These are phyloP conservation scores for Pachypanchax playfairii DNA, from an alignment of 2,113 vertebrate species.

Conservation along the genomic window DNA sequence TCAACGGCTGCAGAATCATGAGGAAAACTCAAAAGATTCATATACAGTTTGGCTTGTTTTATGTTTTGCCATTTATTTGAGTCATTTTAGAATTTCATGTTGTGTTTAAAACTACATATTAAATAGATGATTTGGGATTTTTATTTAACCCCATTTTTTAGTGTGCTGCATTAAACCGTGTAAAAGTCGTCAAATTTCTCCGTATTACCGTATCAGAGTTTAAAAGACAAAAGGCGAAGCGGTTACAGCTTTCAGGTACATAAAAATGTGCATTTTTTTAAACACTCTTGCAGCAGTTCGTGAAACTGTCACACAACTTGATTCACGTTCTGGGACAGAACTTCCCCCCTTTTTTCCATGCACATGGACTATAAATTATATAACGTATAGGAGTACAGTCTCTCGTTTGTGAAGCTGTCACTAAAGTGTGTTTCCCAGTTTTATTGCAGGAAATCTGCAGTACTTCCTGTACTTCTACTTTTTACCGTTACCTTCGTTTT, in stretches of 20 bases:
- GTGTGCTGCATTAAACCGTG: neutral
- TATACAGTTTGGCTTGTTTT: too few species aligned
- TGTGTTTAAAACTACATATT: too few species aligned
- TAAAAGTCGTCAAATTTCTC: conserved; percentile 10
- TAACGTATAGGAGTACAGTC: neutral
- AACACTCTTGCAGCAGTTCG: neutral
- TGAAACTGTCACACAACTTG: neutral
- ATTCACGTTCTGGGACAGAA: neutral
- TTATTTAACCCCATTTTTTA: too few species aligned
- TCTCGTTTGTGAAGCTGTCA: neutral
- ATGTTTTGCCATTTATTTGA: too few species aligned
- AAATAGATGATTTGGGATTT: too few species aligned
- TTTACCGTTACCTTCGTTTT: too few species aligned
- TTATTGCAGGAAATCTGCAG: conserved; percentile 2
- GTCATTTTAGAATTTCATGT: too few species aligned
- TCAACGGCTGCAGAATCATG: neutral
- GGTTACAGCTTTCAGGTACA: neutral
- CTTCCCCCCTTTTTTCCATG: neutral
- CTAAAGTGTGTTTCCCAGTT: neutral
- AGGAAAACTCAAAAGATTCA: too few species aligned
- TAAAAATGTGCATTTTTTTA: neutral
- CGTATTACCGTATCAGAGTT: neutral
- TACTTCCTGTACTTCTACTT: neutral
- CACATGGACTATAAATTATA: neutral
- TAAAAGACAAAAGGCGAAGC: neutral